Conservation (phyloP, 2,797 vertebrate genomes). For the Rousettus madagascariensis region DNA sequence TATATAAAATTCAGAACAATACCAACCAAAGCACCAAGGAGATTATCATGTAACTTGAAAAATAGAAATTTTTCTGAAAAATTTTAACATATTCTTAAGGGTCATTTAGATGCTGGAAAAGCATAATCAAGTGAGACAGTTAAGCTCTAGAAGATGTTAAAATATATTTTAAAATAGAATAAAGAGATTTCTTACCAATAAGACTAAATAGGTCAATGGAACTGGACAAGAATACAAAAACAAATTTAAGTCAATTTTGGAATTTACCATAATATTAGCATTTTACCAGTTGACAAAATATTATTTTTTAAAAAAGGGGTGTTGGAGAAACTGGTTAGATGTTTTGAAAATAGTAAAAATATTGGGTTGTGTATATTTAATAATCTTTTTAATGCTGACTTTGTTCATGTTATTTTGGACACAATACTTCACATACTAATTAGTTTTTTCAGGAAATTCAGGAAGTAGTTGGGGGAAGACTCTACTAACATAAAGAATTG, state of each 20-base stretch:
- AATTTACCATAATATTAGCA: not conserved
- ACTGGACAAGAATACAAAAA: not conserved
- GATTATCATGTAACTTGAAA: not conserved
- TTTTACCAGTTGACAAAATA: not conserved
- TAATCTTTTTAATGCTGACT: not conserved
- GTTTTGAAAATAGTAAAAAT: not conserved
- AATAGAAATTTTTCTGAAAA: not conserved
- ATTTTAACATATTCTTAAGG: not conserved
- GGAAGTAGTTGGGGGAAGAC: not conserved
- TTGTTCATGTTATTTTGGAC: not conserved
- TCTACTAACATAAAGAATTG: not conserved
- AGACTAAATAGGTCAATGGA: not conserved
- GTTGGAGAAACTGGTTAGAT: not conserved
- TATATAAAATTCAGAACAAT: not conserved
- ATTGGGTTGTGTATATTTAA: not conserved
- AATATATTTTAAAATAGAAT: not conserved
- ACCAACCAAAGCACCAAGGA: not conserved
- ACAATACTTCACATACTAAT: not conserved
- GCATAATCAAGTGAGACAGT: not conserved
- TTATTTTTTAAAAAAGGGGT: not conserved
- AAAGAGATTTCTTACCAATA: not conserved
- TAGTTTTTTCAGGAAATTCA: constrained; percentile 4
- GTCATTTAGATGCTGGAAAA: not conserved
- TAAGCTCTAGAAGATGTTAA: not conserved
- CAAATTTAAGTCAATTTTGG: not conserved